Evolutionary conservation across 2,113 vertebrate genomes (phyloP), one percentile per base, ranked within the genome.

Genomic region (Xyliphius kryptos): DNA sequence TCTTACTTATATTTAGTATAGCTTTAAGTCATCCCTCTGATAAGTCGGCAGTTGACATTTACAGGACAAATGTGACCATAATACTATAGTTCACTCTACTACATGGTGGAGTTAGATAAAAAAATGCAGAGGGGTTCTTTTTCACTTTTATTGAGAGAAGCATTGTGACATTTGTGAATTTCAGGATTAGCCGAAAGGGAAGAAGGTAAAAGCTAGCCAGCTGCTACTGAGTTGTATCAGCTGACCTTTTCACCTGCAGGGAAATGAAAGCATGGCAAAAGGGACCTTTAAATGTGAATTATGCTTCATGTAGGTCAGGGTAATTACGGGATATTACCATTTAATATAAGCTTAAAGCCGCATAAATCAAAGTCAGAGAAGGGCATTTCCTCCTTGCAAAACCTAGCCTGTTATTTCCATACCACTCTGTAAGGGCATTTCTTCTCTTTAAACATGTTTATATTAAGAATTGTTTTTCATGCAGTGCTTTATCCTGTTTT

Each of bases 221-320:
- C 15, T 17, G 14, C n/a, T 36, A 22, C 6, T 6, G 26, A 36
- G 14, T 57, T 56, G 36, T 61, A 51, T 22, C 47, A 53, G 38
- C 51, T 74, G 68, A 71, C 68, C 72, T 68, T 68, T 61, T 64
- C 47, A 46, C 48, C 41, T 21, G 38, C 22, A 32, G 46, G 65
- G 43, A 61, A 59, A 68, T 61, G 44, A 59, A 58, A 65, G 41
- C 44, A 56, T 17, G 40, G 51, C 47, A 52, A 61, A 50, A 38
- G 26, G 32, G 49, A 65, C 56, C 55, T 68, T 65, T 55, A 61
- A 68, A 61, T 37, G 58, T 67, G 59, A 74, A 63, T 70, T 67
- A 74, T 64, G 51, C 56, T 52, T 52, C 38, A 61, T 70, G 63
- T 67, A 71, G 72, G 72, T 71, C 68, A 71, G 15, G 53, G 56